Evolutionary conservation across 2,113 vertebrate species (phyloP), one percentile per base, ranked within the genome.

Genomic region (Tragulus kanchil): DNA sequence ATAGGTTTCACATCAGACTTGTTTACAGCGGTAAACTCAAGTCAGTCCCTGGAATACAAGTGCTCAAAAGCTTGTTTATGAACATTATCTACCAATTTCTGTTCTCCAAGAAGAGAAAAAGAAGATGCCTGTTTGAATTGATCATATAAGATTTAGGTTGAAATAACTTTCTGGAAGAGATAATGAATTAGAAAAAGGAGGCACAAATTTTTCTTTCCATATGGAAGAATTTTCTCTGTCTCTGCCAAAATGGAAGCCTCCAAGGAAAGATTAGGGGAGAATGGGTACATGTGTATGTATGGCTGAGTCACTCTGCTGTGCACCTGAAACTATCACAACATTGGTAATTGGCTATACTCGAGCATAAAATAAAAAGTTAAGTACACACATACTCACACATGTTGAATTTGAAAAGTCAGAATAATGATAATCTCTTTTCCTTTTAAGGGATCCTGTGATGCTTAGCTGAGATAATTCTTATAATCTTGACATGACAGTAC

Each of bases 101-200:
- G 8, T 61, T 84, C 71, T 71, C 78, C 23, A 85, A 73, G 36
- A 81, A 50, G 23, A 91, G 50, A 79, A 84, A 67, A 73, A 48
- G 15, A 61, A 54, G 58, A 78, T 42, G 7, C 77, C 50, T 54
- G 23, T 59, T 84, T 42, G 54, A 64, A 62, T 23, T 75, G 58
- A 28, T 42, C 62, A 25, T 52, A 5, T 21, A 94, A 65, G 19
- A 69, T 42, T 54, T 54, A 77, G 36, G 45, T 48, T 82, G 64
- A 94, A 94, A 92, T 45, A 69, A 92, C 92, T 92, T 71, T 71
- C 59, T 8, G 15, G 64, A 88, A 89, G 59, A 92, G 10, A 82
- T 25, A 36, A 50, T 62, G 17, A 25, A 78, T 56, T 61, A 48
- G 28, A 77, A 67, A 94, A 77, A 85, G 3, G 6, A 48, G 54